Base-by-base conservation (phyloP, 1,140 invertebrate species). In the Tribolium madens region DNA sequence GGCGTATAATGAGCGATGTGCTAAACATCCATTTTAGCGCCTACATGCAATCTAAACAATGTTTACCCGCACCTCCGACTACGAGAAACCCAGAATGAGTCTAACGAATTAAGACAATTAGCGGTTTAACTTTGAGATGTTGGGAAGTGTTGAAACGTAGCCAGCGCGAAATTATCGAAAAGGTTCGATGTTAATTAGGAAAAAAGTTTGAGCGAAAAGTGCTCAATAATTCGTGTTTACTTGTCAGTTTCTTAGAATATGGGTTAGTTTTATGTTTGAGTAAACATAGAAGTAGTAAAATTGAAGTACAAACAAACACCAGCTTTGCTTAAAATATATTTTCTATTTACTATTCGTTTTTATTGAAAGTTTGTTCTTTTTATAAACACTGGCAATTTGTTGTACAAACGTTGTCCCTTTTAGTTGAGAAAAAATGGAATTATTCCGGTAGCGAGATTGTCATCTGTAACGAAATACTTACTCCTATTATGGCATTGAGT, bases 401-500 rank as follows among this genome's bases (percentile, higher is more conserved):
- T 76, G 42, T 21, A 50, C 60, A 78, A 78, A 78, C 47, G 73
- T 1, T 18, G 48, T 42, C 17, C 15, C n/a, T 74, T 53, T 74
- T 18, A 36, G 9, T 21, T 9, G 70, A 17, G 13, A 42, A 42
- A n/a, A 42, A 42, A 42, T 1, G 46, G 14, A 47, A 21, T 31
- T 18, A 72, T 52, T 52, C 47, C 47, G 21, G 14, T 12, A 53
- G 21, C 21, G 21, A 26, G 21, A 26, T 26, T 26, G 36, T 42
- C 9, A 42, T 42, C 36, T 42, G 36, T 42, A 42, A 42, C 36
- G 36, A 14, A 64, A 64, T 64, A 91, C 94, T 96, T 90, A 97
- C 95, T 90, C 95, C 95, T 86, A 97, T 96, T 82, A 97, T 97
- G 72, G 95, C 92, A 86, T 98, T 98, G 53, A 99, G 90, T 88